Evolutionary conservation across 2,888 invertebrate species (phyloP).

Genomic region (Caenorhabditis zanzibari): DNA sequence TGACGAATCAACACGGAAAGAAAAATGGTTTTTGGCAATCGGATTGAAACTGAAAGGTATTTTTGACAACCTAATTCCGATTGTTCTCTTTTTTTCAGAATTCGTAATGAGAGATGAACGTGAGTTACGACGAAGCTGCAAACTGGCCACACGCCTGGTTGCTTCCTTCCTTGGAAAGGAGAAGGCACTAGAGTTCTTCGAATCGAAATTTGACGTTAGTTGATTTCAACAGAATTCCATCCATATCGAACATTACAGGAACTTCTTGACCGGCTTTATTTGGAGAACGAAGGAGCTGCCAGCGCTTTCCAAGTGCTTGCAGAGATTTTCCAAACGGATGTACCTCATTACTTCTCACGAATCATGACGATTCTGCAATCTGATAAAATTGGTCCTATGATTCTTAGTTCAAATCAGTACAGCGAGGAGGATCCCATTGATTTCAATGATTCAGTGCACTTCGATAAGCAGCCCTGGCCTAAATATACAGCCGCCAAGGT

Average conservation of each 20-base stretch:
- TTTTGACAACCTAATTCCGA: background rate
- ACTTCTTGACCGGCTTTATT: constrained; percentile 12
- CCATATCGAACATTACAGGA: background rate
- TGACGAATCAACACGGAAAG: constrained; percentile 4
- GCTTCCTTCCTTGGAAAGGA: constrained; percentile 32
- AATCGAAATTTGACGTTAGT: constrained; percentile 7
- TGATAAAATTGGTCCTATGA: constrained; percentile 17
- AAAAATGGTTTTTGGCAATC: constrained; percentile 44
- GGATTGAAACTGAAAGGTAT: constrained; percentile 43
- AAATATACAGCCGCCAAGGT: constrained; percentile 58
- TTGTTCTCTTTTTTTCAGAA: constrained; percentile 2
- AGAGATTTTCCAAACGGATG: constrained; percentile 38
- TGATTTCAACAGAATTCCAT: background rate
- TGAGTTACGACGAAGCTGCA: constrained; percentile 30
- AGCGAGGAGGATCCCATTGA: constrained; percentile 43
- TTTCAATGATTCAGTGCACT: constrained; percentile 19
- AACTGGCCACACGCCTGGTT: constrained; percentile 47
- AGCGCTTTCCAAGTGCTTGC: constrained; percentile 58
- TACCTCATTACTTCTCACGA: constrained; percentile 16
- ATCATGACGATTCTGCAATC: constrained; percentile 37
- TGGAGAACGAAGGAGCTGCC: constrained; percentile 35
- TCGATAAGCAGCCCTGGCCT: constrained; percentile 59
- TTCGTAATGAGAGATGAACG: constrained; percentile 38
- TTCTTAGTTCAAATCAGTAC: constrained; percentile 2
- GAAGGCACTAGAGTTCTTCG: constrained; percentile 43